phyloP scores from a whole-genome alignment of 2,797 vertebrate species.

The Ctenosaura bakeri region DNA sequence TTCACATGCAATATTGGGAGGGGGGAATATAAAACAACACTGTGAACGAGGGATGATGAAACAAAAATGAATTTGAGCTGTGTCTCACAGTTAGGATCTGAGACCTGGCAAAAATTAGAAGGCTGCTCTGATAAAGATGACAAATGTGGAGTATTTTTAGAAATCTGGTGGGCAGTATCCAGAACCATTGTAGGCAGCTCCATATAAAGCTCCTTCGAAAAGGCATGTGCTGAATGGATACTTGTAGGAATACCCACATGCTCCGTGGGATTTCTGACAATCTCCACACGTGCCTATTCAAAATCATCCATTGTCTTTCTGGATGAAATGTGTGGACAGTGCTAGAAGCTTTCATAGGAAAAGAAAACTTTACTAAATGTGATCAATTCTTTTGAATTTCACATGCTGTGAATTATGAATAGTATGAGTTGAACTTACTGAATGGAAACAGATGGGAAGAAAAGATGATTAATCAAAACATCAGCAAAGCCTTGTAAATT shows the following conservation, averaged over 20 bases:
- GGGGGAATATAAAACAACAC: constrained; percentile 8
- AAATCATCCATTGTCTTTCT: not conserved
- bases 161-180: constrained; percentile 30
- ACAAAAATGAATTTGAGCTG: not conserved
- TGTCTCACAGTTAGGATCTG: not conserved
- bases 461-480: constrained; percentile 53
- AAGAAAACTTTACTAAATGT: constrained; percentile 39
- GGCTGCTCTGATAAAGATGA: constrained; percentile 11
- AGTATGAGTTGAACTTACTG: constrained; percentile 33
- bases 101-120: not conserved
- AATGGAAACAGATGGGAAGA: constrained; percentile 56
- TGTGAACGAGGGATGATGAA: not conserved
- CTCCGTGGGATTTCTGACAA: not conserved
- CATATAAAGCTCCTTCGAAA: not conserved
- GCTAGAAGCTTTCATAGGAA: constrained; percentile 23
- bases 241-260: not conserved
- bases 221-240: not conserved
- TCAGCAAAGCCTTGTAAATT: constrained; percentile 4
- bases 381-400: constrained; percentile 31
- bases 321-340: constrained; percentile 24
- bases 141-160: constrained; percentile 23
- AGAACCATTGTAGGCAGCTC: not conserved
- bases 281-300: not conserved
- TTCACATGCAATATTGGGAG: not conserved
- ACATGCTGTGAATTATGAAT: constrained; percentile 38